Conservation (phyloP, 2,113 vertebrate genomes). For the Platycercus adscitus region DNA sequence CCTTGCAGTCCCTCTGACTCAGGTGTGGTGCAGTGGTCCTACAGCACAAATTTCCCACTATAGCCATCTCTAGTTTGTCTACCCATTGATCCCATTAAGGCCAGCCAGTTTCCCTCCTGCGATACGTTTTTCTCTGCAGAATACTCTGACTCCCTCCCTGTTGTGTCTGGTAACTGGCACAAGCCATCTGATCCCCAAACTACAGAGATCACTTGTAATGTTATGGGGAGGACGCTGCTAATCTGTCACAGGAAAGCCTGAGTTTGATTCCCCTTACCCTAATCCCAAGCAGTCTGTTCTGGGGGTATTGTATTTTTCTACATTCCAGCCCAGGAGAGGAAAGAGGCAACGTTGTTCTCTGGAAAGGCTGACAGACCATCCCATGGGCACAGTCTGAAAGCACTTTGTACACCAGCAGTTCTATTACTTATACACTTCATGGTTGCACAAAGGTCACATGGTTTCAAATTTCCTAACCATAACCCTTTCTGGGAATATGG, state of each 20-base stretch:
- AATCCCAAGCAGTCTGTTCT: neutral
- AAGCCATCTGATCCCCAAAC: neutral
- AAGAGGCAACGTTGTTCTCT: neutral
- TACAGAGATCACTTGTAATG: neutral
- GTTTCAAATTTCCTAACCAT: slow-evolving; percentile 4
- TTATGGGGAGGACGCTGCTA: neutral
- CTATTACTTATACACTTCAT: neutral
- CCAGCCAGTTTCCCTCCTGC: neutral
- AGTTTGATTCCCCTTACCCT: neutral
- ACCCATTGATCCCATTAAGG: neutral
- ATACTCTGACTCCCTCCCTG: neutral
- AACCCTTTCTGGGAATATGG: neutral
- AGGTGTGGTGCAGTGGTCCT: neutral
- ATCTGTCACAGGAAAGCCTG: neutral
- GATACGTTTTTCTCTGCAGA: neutral
- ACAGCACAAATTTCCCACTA: neutral
- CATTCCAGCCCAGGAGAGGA: neutral
- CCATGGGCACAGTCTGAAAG: accelerated
- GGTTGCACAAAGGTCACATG: neutral
- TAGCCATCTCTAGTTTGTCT: neutral
- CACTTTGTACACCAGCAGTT: neutral
- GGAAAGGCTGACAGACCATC: neutral
- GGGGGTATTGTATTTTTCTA: neutral
- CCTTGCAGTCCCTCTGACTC: neutral
- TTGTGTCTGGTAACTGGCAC: neutral